A percentile compares a stretch with the other conserved stretches of the same genome.
phyloP scores from a whole-genome alignment of 2,797 vertebrate species.

The Cyprinodon diabolis region DNA sequence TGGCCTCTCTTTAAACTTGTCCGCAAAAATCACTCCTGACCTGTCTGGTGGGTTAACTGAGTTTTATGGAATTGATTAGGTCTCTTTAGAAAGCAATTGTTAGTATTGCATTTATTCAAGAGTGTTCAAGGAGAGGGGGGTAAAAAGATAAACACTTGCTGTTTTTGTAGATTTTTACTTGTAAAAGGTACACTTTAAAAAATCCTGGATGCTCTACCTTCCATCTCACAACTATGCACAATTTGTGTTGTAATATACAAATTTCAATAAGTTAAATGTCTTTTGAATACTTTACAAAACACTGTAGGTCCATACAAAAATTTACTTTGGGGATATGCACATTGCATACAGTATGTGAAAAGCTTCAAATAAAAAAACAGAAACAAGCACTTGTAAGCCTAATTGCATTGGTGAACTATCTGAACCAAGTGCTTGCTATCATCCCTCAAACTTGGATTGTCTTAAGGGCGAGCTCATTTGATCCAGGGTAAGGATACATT shows the following conservation, averaged over 20 bases:
- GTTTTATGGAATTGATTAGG: background rate
- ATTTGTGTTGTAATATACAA: background rate
- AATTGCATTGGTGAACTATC: slow-evolving; percentile 57
- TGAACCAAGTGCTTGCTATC: slow-evolving; percentile 43
- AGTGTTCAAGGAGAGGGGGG: too few species aligned
- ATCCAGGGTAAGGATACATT: slow-evolving; percentile 51
- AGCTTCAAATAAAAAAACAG: slow-evolving; percentile 20
- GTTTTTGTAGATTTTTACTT: too few species aligned
- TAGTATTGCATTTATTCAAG: background rate
- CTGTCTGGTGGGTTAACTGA: background rate
- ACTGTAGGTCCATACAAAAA: background rate
- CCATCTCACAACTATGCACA: background rate
- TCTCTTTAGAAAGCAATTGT: background rate
- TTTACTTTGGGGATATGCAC: background rate
- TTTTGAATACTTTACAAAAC: background rate
- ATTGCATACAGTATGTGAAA: slow-evolving; percentile 10
- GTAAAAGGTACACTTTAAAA: too few species aligned
- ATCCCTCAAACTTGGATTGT: slow-evolving; percentile 53
- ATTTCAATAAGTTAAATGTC: background rate
- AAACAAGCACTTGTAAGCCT: slow-evolving; percentile 15
- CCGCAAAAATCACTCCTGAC: background rate
- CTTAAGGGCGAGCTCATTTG: slow-evolving; percentile 53
- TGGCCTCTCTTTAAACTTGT: background rate
- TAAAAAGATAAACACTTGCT: background rate
- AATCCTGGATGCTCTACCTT: background rate